A percentile compares a stretch with the other conserved stretches of the same genome.
Conservation (phyloP, 2,888 invertebrate species). For the Drosophila nigricruria region DNA sequence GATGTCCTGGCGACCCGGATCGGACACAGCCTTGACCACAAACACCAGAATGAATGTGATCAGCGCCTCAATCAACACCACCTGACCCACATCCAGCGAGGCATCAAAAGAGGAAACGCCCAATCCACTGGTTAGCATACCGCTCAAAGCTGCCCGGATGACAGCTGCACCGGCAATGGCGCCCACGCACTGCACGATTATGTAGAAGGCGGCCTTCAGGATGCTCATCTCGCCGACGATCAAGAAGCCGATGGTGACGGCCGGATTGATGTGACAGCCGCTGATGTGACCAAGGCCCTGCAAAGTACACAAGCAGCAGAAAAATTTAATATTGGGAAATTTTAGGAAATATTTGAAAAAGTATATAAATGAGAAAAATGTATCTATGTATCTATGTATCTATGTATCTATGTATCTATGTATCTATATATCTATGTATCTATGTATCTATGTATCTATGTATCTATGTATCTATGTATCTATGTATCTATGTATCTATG, state of each 20-base stretch:
- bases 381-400: not conserved
- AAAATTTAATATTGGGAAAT: not conserved
- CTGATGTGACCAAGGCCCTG: constrained; percentile 94
- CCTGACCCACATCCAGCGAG: constrained; percentile 89
- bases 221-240: constrained; percentile 93
- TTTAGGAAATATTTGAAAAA: not conserved
- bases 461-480: too few relatives aligned
- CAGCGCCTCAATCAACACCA: constrained; percentile 92
- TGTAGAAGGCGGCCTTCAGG: constrained; percentile 91
- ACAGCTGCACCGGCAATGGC: constrained; percentile 93
- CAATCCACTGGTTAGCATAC: constrained; percentile 85
- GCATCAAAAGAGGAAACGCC: constrained; percentile 89
- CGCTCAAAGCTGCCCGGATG: constrained; percentile 88
- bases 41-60: constrained; percentile 94
- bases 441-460: not conserved
- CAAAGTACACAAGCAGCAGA: not conserved
- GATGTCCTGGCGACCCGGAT: constrained; percentile 91
- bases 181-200: constrained; percentile 92
- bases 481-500: too few relatives aligned
- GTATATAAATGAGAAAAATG: too few relatives aligned
- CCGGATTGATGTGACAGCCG: constrained; percentile 97
- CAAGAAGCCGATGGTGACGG: constrained; percentile 93
- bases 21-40: constrained; percentile 94
- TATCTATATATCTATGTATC: not conserved
- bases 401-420: not conserved